Base-by-base conservation (phyloP, 2,797 vertebrate species). In the Spinus pinus region DNA sequence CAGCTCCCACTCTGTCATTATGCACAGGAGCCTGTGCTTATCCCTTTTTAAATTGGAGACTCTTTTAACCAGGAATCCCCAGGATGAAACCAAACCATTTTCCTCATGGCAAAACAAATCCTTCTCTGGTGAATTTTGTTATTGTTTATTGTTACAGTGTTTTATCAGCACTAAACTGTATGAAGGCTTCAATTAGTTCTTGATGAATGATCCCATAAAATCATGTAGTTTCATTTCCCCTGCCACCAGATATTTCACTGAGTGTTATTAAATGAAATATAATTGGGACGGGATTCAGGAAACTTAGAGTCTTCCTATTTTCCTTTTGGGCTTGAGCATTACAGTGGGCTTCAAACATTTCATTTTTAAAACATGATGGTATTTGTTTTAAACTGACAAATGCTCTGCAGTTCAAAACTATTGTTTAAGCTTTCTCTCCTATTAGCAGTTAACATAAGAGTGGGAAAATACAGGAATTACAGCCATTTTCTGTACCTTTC, bases 151-250 rank as follows among this genome's bases (percentile, higher is more conserved):
- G 97, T 98, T 98, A 98, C 97, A 98, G 97, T 98, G 98, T 98
- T 98, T 98, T 98, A 99, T 99, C 99, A 99, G 98, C 98, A 98
- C 98, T 99, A 98, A 98, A 99, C 98, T 98, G 98, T 98, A 98
- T 98, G 98, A 98, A 98, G 98, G 98, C 98, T 99, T 99, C 99
- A 99, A 99, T 99, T 99, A 99, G 99, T 99, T 99, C 99, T 99
- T 99, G 99, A 99, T 99, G 99, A 99, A 99, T 99, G 98, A 99
- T 98, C 98, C 98, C 98, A 98, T 98, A 99, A 99, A 99, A 99
- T 98, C 98, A 98, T 98, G 98, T 98, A 98, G 98, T 98, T 98
- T 99, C 98, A 98, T 99, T 99, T 99, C 99, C 98, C 98, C 98
- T 98, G 98, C 98, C 98, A 98, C 98, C 96, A 98, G 98, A 98